Percentiles rank a stretch among this genome's conserved stretches.
These are phyloP conservation scores for Melanerpes formicivorus DNA, from an alignment of 2,113 vertebrate species.

Conservation along the genomic window DNA sequence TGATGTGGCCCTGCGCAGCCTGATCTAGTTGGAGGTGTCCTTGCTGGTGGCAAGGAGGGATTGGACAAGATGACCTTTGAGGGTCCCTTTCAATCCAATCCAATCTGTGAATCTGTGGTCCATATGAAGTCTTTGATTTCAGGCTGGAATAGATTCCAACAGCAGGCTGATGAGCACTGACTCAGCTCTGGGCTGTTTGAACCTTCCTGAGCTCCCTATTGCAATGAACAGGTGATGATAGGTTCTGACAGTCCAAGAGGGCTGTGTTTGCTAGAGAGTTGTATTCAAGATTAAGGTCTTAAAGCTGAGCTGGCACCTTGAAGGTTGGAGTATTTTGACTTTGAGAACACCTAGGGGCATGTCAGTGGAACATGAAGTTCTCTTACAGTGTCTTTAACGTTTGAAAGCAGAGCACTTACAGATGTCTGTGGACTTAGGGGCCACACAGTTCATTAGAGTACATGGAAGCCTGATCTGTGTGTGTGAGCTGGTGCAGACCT, in stretches of 20 bases:
- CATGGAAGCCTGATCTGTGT: not conserved
- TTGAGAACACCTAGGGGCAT: not conserved
- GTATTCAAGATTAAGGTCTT: not conserved
- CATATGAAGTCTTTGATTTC: not conserved
- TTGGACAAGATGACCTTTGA: no score
- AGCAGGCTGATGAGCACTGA: not conserved
- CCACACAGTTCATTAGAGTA: not conserved
- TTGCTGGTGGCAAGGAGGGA: no score
- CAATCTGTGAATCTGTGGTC: not conserved
- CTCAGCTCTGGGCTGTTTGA: not conserved
- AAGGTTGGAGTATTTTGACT: not conserved
- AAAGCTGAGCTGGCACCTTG: not conserved
- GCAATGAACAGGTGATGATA: not conserved
- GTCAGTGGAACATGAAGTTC: not conserved
- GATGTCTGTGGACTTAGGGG: not conserved
- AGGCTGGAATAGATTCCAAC: not conserved
- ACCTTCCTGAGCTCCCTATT: not conserved
- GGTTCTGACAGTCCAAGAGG: not conserved
- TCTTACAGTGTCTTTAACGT: not conserved
- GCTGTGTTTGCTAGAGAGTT: rapidly evolving
- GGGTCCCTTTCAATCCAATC: no score
- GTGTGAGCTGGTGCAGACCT: not conserved
- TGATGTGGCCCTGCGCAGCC: no score
- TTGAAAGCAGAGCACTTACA: not conserved
- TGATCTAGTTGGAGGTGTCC: no score